phyloP scores from a whole-genome alignment of 2,797 vertebrate genomes.

The Tapirus indicus region DNA sequence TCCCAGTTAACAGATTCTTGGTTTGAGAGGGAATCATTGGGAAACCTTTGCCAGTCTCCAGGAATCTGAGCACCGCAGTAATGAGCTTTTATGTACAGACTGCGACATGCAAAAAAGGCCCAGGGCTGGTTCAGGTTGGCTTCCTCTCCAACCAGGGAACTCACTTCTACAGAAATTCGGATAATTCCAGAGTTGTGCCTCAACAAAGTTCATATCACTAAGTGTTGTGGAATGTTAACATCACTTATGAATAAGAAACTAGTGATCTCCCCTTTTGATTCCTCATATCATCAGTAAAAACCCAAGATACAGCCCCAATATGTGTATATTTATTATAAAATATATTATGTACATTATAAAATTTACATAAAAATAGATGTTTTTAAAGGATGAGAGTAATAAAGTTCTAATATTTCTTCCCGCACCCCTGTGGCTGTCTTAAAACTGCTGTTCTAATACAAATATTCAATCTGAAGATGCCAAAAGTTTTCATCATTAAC shows the following conservation, averaged over 20 bases:
- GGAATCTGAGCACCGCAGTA: not conserved
- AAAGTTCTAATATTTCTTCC: conserved; percentile 35
- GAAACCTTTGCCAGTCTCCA: not conserved
- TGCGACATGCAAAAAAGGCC: not conserved
- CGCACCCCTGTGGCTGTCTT: not conserved
- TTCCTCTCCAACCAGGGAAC: not conserved
- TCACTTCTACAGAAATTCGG: not conserved
- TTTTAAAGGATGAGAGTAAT: conserved; percentile 19
- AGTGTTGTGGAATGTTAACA: conserved; percentile 16
- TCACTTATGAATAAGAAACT: not conserved
- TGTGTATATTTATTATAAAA: not conserved
- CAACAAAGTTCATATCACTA: not conserved
- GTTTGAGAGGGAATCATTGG: not conserved
- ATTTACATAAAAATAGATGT: not conserved
- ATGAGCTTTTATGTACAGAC: not conserved
- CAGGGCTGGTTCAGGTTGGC: not conserved
- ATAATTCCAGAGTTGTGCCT: not conserved
- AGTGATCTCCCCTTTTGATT: not conserved
- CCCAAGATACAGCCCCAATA: not conserved
- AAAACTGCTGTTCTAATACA: conserved; percentile 35
- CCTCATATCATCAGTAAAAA: not conserved
- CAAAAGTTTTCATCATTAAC: not conserved
- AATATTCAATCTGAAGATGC: not conserved
- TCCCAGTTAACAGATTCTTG: not conserved
- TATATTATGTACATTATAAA: not conserved